Evolutionary conservation across 2,888 invertebrate species (phyloP).

Genomic region (Scaptomyza caliginosa): DNA sequence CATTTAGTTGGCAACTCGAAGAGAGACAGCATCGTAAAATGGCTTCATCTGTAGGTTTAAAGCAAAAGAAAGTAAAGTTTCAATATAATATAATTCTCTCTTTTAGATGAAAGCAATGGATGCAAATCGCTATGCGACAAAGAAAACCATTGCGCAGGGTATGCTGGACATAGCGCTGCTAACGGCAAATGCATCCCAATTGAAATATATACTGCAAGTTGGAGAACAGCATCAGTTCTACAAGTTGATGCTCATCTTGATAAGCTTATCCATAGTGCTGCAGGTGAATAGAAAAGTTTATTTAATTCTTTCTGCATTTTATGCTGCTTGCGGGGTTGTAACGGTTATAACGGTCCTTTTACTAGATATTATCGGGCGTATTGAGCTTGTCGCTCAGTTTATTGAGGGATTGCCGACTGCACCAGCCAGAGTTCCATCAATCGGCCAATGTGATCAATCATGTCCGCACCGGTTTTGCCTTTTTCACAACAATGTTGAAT

Average conservation of each 20-base stretch:
- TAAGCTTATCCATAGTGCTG: constrained; percentile 91
- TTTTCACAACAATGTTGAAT: constrained; percentile 90
- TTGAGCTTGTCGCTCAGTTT: constrained; percentile 90
- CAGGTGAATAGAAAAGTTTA: constrained; percentile 87
- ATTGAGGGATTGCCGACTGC: constrained; percentile 90
- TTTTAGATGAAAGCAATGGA: constrained; percentile 89
- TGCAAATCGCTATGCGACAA: constrained; percentile 95
- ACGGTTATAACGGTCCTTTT: constrained; percentile 38
- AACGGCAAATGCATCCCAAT: constrained; percentile 94
- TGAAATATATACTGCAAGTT: constrained; percentile 93
- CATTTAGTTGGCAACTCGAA: not conserved
- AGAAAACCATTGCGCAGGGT: constrained; percentile 96
- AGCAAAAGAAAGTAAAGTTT: not conserved
- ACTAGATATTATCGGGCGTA: constrained; percentile 89
- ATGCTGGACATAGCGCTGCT: constrained; percentile 94
- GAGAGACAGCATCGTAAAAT: constrained; percentile 21
- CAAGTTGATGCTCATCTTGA: constrained; percentile 90
- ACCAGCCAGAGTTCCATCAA: constrained; percentile 88
- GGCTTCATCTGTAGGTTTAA: constrained; percentile 28
- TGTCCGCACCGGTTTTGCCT: constrained; percentile 88
- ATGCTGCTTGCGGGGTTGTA: constrained; percentile 35
- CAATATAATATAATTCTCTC: not conserved
- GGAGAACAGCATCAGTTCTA: constrained; percentile 95
- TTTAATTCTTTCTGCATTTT: not conserved
- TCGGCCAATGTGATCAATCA: constrained; percentile 90